Percentiles rank a stretch among this genome's conserved stretches.
Conservation (phyloP, 1,140 invertebrate genomes). For the Lerema accius region DNA sequence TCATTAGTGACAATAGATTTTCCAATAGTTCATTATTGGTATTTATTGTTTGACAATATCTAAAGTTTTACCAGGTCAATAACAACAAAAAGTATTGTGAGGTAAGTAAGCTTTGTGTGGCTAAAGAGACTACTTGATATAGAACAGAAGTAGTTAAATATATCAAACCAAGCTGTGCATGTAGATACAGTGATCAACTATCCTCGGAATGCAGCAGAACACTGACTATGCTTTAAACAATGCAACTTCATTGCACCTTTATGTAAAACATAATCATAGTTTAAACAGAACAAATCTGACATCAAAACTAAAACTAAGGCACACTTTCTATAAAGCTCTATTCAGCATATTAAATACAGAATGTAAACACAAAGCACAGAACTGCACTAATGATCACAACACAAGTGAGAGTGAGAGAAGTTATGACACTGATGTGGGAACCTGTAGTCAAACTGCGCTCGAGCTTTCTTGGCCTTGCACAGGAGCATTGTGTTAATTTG, state of each 20-base stretch:
- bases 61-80: no score
- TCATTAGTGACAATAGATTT: no score
- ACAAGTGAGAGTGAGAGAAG: conserved; percentile 71
- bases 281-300: conserved; percentile 29
- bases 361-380: conserved; percentile 70
- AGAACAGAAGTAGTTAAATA: conserved; percentile 31
- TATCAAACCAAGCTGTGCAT: conserved; percentile 46
- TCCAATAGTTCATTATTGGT: no score
- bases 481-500: conserved; percentile 86
- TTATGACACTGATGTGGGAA: conserved; percentile 76
- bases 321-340: conserved; percentile 56
- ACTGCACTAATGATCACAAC: conserved; percentile 78
- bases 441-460: conserved; percentile 87
- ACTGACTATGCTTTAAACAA: conserved; percentile 37
- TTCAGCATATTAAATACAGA: conserved; percentile 53
- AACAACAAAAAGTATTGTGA: conserved; percentile 42
- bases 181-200: conserved; percentile 27
- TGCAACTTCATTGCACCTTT: conserved; percentile 1
- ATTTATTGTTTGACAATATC: no score
- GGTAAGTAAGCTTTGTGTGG: conserved; percentile 4
- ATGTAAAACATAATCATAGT: conserved; percentile 38
- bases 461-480: conserved; percentile 86
- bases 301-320: conserved; percentile 35
- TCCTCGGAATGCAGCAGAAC: conserved; percentile 24
- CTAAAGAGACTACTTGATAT: conserved; percentile 33